Evolutionary conservation across 1,140 invertebrate species (phyloP).

Genomic region (Teleopsis dalmanni): DNA sequence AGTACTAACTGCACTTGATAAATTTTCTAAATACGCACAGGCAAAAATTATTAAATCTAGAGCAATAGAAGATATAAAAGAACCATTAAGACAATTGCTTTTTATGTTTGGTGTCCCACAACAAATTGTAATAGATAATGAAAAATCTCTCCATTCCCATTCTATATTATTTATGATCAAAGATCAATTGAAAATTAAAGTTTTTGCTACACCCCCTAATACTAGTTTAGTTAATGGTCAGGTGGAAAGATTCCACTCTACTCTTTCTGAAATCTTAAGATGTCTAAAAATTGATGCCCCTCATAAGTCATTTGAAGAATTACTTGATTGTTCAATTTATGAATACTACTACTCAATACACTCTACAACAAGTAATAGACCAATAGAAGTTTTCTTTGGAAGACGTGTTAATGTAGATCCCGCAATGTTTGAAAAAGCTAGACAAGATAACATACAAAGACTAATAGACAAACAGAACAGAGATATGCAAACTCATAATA

Average conservation of each 20-base stretch:
- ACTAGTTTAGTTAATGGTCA: conserved; percentile 12
- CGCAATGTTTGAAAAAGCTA: neutral
- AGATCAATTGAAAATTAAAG: conserved; percentile 3
- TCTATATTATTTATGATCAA: conserved; percentile 7
- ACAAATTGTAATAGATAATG: conserved; percentile 12
- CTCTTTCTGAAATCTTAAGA: conserved; percentile 15
- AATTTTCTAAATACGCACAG: conserved; percentile 3
- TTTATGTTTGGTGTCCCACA: conserved; percentile 1
- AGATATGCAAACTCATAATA: conserved; percentile 8
- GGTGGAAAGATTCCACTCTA: conserved; percentile 17
- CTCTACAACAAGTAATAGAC: conserved; percentile 8
- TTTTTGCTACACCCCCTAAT: conserved; percentile 9
- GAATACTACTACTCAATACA: conserved; percentile 13
- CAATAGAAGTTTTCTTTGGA: conserved; percentile 8
- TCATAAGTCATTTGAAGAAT: conserved; percentile 2
- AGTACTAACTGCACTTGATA: neutral
- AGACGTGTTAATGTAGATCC: neutral
- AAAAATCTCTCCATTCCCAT: conserved; percentile 6
- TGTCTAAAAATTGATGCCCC: conserved; percentile 7
- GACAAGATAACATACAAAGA: conserved; percentile 5
- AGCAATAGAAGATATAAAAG: conserved; percentile 8
- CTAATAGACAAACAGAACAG: conserved; percentile 2
- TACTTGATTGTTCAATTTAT: conserved; percentile 8
- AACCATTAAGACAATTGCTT: conserved; percentile 4
- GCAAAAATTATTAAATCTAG: conserved; percentile 3